Evolutionary conservation across 2,888 invertebrate genomes (phyloP).

Genomic region (Eristalis tenax): DNA sequence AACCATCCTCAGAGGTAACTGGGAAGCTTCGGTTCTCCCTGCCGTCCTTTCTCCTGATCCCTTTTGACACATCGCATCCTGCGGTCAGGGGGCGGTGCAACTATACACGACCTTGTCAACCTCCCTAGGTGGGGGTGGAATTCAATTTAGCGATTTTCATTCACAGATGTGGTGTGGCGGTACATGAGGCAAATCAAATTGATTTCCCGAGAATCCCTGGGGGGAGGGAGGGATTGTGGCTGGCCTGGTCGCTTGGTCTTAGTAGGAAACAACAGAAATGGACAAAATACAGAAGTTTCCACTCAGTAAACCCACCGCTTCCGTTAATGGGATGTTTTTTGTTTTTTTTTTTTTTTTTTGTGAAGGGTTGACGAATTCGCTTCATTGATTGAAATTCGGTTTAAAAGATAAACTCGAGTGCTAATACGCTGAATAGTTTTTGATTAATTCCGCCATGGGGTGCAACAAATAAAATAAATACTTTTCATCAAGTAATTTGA

Average conservation of each 20-base stretch:
- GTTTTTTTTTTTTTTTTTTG: no score
- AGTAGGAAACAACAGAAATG: no score
- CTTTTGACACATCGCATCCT: constrained; percentile 44
- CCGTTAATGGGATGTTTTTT: no score
- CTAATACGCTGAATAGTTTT: not conserved
- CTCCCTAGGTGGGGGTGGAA: not conserved
- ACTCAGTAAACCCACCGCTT: no score
- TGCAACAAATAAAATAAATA: no score
- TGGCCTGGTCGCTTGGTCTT: no score
- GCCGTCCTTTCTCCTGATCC: constrained; percentile 24
- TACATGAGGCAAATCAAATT: constrained; percentile 40
- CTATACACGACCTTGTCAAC: not conserved
- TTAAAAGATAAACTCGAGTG: no score
- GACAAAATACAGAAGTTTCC: no score
- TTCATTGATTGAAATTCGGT: no score
- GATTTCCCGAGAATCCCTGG: not conserved
- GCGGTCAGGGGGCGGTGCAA: constrained; percentile 31
- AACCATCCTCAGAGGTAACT: not conserved
- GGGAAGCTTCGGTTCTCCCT: constrained; percentile 28
- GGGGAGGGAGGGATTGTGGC: not conserved
- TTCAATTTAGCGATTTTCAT: constrained; percentile 36
- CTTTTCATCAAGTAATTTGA: not conserved
- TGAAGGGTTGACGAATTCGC: not conserved
- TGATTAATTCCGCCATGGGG: not conserved
- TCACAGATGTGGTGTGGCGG: not conserved